Base-by-base conservation (phyloP, 2,113 vertebrate species). In the Telmatochromis sp. region DNA sequence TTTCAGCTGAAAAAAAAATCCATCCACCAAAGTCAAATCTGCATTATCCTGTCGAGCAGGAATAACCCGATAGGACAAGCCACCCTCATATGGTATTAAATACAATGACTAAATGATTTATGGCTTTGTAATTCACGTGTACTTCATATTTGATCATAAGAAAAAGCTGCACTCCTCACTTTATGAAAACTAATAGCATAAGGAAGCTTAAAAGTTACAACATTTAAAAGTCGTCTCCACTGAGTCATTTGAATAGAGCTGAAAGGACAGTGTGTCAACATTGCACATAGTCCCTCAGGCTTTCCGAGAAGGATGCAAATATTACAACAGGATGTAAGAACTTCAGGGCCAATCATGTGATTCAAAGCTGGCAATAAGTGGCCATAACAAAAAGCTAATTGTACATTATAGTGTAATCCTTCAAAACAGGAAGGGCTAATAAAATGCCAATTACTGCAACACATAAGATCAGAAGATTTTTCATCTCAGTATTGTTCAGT, bases 291-390 rank as follows among this genome's bases (percentile, higher is more conserved):
- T 10, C 6, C 19, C 37, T 58, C 84, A 75, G 54, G 28, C 42
- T 51, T n/a, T 58, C 21, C n/a, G 15, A 88, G 53, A 7, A 85
- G 84, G 87, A 93, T 88, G 87, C 84, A 92, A 89, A 90, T 87
- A 73, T 45, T 58, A 33, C 86, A 88, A 47, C 86, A 87, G 83
- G 91, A 85, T 90, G 73, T 45, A 86, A 12, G 2, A 49, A 17
- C 51, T 63, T 54, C 4, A 9, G 8, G 28, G 3, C 23, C 17
- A 23, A 13, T 73, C 9, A 35, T 26, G 19, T 7, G 1, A 33
- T 23, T 54, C 9, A 6, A 45, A 47, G 6, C 7, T 9, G 40
- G 9, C 6, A n/a, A 37, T 17, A 49, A 81, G 31, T 2, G 15
- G 4, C 4, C 40, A 26, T 7, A 21, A 8, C 9, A 79, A 70